Evolutionary conservation across 2,113 vertebrate genomes (phyloP), one percentile per base, ranked within the genome.

Genomic region (Miniopterus natalensis): DNA sequence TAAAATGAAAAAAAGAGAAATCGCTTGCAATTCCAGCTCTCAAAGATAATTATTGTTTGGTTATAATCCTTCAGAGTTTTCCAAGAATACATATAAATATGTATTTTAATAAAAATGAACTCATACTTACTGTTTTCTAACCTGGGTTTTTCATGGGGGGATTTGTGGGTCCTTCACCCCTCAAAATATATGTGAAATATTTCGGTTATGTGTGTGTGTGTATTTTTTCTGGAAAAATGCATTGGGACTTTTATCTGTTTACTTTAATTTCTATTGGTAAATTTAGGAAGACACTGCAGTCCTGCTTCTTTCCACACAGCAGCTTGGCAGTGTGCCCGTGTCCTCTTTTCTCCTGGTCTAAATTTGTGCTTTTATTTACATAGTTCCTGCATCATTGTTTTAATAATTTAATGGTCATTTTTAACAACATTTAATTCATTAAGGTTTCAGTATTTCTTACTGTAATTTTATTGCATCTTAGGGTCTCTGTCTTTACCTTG

Each of bases 361-460:
- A 78, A 66, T 80, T 42, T 71, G 1, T 71, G 17, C 40, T 84
- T 61, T 70, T 84, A 73, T 80, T 70, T 74, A 1, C 59, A 23
- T 66, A 71, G 21, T 4, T 29, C 42, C 42, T 20, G 0, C 1
- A 55, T 63, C 42, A 40, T 23, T 87, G 75, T 51, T 93, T 74
- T 86, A 89, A 89, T 45, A 78, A 31, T 29, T 80, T 68, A 53
- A 5, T 87, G 49, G 17, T 70, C 21, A 80, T 88, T 79, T 78
- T 78, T 71, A 85, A 49, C 61, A 74, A 77, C n/a, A 57, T 85
- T 93, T 86, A 49, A 59, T 45, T 92, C 81, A 57, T 57, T 78
- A 93, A 75, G n/a, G 21, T 73, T 91, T 70, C 31, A 84, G 2
- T 95, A 77, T 49, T 90, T 27, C 53, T 74, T 80, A 65, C 36